Conservation (phyloP, 2,888 invertebrate genomes). For the Acronicta alni region DNA sequence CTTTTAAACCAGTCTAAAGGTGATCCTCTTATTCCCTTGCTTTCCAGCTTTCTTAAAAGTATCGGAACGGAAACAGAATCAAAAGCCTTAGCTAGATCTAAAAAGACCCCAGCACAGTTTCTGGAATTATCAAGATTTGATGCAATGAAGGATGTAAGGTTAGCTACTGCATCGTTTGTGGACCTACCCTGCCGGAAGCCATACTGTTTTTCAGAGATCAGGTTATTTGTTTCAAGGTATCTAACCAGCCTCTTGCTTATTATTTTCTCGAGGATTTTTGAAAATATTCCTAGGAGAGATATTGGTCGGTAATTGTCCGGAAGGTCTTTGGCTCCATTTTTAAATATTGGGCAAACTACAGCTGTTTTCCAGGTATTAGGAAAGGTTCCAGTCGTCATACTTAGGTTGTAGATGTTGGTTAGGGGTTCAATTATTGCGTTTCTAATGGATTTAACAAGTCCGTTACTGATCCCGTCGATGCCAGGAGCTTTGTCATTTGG, state of each 20-base stretch:
- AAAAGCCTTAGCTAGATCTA: too few species aligned
- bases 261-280: not conserved
- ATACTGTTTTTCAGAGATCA: too few species aligned
- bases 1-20: too few species aligned
- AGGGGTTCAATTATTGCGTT: not conserved
- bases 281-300: conserved; percentile 1
- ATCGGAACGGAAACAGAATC: too few species aligned
- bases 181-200: not conserved
- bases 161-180: not conserved
- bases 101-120: not conserved
- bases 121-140: not conserved
- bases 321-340: not conserved
- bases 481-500: not conserved
- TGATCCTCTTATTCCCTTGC: too few species aligned
- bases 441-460: not conserved
- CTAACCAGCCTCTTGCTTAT: not conserved
- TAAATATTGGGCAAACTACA: not conserved
- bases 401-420: not conserved
- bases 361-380: not conserved
- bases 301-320: conserved; percentile 1
- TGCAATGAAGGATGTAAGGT: not conserved
- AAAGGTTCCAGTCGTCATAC: not conserved
- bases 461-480: not conserved
- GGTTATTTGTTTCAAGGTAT: not conserved
- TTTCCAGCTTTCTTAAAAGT: too few species aligned